These are phyloP conservation scores for Drosophila bipectinata DNA, from an alignment of 1,140 invertebrate genomes.

Conservation along the genomic window DNA sequence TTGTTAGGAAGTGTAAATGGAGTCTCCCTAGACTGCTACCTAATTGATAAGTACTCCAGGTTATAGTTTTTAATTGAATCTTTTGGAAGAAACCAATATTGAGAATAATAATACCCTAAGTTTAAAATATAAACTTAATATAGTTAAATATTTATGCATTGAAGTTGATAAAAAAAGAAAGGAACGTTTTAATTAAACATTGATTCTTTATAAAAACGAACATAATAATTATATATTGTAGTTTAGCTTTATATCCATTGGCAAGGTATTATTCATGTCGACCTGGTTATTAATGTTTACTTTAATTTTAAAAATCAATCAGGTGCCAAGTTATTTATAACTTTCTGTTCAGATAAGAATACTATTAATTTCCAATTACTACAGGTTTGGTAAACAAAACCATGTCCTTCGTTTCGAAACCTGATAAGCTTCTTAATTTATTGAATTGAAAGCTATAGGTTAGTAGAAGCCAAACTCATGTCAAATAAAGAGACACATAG, in stretches of 20 bases:
- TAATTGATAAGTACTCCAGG: background rate
- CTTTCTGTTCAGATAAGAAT: constrained; percentile 33
- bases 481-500: too few relatives aligned
- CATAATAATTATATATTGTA: too few relatives aligned
- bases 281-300: background rate
- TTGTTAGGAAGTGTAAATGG: too few relatives aligned
- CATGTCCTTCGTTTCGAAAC: constrained; percentile 29
- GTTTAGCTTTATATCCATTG: too few relatives aligned
- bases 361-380: constrained; percentile 50
- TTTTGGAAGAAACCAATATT: too few relatives aligned
- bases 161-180: too few relatives aligned
- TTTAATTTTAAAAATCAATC: constrained; percentile 11
- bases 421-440: constrained; percentile 8
- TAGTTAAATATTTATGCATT: too few relatives aligned
- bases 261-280: too few relatives aligned
- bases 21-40: too few relatives aligned
- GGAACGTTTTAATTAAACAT: too few relatives aligned
- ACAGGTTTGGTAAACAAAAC: background rate
- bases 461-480: background rate
- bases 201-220: too few relatives aligned
- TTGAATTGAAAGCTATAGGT: background rate
- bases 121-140: background rate
- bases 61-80: background rate
- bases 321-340: constrained; percentile 10
- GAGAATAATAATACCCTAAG: background rate